Evolutionary conservation across 1,140 invertebrate species (phyloP).

Genomic region (Diorhabda elongata): DNA sequence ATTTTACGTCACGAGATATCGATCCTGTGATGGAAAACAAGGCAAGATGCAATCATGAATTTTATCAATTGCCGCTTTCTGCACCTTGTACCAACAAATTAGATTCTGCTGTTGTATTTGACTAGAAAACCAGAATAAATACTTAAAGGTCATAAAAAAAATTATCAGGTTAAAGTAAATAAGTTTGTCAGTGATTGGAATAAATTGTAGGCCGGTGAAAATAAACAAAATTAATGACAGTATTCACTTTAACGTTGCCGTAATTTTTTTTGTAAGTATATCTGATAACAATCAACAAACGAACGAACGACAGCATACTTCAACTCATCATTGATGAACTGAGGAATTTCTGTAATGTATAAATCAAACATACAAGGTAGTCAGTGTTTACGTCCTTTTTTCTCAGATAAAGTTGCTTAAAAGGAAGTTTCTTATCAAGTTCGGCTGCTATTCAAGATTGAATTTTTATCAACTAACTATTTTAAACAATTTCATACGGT

Average conservation of each 20-base stretch:
- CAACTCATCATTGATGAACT: constrained; percentile 2
- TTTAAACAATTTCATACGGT: too few relatives aligned
- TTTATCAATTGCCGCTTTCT: too few relatives aligned
- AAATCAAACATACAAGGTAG: constrained; percentile 4
- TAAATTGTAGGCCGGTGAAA: background rate
- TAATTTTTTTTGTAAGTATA: background rate
- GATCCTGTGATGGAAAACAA: too few relatives aligned
- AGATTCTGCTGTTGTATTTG: background rate
- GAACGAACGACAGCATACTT: background rate
- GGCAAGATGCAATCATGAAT: too few relatives aligned
- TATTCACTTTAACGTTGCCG: background rate
- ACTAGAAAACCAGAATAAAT: background rate
- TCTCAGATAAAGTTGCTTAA: too few relatives aligned
- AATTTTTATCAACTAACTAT: too few relatives aligned
- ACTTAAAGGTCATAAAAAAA: background rate
- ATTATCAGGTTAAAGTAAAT: background rate
- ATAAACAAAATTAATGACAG: constrained; percentile 1
- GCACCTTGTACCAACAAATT: too few relatives aligned
- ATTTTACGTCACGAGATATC: too few relatives aligned
- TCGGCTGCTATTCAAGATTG: too few relatives aligned
- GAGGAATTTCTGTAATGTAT: constrained; percentile 4
- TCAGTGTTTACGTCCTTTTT: background rate
- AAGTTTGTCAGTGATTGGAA: background rate
- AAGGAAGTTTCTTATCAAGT: too few relatives aligned
- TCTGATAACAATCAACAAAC: constrained; percentile 2